Evolutionary conservation across 2,113 vertebrate genomes (phyloP).

Genomic region (Charina bottae): DNA sequence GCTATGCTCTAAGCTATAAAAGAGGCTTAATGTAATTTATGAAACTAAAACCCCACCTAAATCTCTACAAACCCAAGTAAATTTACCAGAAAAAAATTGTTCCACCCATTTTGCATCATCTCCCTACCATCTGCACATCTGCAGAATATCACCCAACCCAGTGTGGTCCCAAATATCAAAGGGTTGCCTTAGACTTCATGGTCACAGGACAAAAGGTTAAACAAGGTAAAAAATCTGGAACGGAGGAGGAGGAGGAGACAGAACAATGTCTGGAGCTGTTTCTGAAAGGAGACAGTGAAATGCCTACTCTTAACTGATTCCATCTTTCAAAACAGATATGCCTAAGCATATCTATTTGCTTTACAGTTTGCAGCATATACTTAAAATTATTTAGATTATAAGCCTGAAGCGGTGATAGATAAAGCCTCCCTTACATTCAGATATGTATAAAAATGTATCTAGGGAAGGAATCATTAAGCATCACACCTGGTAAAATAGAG

Average conservation of each 20-base stretch:
- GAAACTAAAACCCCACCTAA: not conserved
- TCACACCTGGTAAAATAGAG: not conserved
- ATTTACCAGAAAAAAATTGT: not conserved
- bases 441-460: not conserved
- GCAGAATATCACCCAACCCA: too few relatives aligned
- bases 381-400: not conserved
- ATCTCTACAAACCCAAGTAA: not conserved
- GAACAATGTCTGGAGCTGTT: not conserved
- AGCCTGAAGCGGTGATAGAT: not conserved
- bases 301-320: not conserved
- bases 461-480: not conserved
- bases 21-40: not conserved
- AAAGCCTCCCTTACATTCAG: not conserved
- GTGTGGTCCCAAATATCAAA: not conserved
- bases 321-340: not conserved
- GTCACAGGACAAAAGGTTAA: not conserved
- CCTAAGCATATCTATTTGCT: not conserved
- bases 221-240: not conserved
- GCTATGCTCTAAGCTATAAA: not conserved
- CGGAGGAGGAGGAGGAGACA: not conserved
- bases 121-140: not conserved
- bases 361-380: not conserved
- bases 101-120: not conserved
- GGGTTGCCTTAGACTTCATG: not conserved
- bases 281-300: not conserved